Evolutionary conservation across 2,797 vertebrate species (phyloP).

Genomic region (Naso thynnoides): DNA sequence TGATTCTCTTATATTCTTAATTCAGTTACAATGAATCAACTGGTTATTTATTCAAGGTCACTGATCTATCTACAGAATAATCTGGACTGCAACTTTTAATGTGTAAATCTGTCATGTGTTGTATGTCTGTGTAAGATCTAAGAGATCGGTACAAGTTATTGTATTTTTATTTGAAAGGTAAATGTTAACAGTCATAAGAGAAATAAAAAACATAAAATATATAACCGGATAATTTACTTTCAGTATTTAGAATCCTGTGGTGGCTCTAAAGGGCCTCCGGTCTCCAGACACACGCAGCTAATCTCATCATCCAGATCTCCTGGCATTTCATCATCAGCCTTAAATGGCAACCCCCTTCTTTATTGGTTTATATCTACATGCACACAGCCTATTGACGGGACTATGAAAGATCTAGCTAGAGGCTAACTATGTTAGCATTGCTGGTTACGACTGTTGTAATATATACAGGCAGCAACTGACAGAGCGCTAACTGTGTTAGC

Average conservation of each 20-base stretch:
- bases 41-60: not conserved
- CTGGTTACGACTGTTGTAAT: constrained; percentile 11
- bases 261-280: constrained; percentile 57
- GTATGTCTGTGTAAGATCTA: not conserved
- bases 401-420: constrained; percentile 41
- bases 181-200: constrained; percentile 50
- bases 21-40: not conserved
- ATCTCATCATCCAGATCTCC: constrained; percentile 69
- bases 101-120: not conserved
- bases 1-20: not conserved
- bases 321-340: constrained; percentile 73
- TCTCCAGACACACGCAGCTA: constrained; percentile 63
- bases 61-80: not conserved
- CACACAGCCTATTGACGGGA: constrained; percentile 22
- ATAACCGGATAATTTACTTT: constrained; percentile 51
- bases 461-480: constrained; percentile 28
- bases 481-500: constrained; percentile 49
- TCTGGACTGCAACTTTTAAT: not conserved
- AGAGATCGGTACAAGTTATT: constrained; percentile 45
- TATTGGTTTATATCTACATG: constrained; percentile 67
- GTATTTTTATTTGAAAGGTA: constrained; percentile 47
- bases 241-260: constrained; percentile 47
- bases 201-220: constrained; percentile 38
- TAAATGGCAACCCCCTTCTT: constrained; percentile 66
- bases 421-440: constrained; percentile 59